A percentile compares a stretch with the other conserved stretches of the same genome.
Conservation (phyloP, 2,113 vertebrate genomes). For the Laticauda colubrina region DNA sequence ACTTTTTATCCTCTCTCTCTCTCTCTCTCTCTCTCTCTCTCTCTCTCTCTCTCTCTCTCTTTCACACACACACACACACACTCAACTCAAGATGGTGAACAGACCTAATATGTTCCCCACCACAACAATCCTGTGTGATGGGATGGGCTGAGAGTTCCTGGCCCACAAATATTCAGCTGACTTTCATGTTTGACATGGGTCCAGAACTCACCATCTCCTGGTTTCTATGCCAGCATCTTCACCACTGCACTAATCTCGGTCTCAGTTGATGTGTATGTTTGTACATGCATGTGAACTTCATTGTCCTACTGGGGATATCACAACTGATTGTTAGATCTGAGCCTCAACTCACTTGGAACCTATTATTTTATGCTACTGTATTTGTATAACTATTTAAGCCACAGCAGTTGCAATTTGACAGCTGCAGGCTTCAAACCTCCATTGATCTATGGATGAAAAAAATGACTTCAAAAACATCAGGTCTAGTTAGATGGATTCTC, state of each 20-base stretch:
- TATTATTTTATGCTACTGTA: neutral
- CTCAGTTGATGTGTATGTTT: conserved; percentile 4
- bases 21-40: too few relatives aligned
- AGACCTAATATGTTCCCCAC: neutral
- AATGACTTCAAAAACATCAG: conserved; percentile 4
- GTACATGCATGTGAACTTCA: neutral
- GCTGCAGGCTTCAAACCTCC: neutral
- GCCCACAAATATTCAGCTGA: neutral
- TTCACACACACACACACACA: neutral
- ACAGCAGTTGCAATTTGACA: neutral
- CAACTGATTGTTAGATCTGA: neutral
- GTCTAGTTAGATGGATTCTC: neutral
- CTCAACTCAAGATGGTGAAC: neutral
- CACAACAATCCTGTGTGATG: neutral
- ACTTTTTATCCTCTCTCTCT: neutral
- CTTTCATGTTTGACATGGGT: neutral
- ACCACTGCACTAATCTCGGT: neutral
- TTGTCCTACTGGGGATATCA: conserved; percentile 26
- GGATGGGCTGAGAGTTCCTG: neutral
- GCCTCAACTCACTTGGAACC: neutral
- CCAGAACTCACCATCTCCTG: neutral
- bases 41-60: too few relatives aligned
- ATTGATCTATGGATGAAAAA: conserved; percentile 14
- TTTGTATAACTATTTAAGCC: conserved; percentile 7
- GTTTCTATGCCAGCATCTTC: neutral